Base-by-base conservation (phyloP, 2,113 vertebrate species). In the Trematocara nigrifrons region DNA sequence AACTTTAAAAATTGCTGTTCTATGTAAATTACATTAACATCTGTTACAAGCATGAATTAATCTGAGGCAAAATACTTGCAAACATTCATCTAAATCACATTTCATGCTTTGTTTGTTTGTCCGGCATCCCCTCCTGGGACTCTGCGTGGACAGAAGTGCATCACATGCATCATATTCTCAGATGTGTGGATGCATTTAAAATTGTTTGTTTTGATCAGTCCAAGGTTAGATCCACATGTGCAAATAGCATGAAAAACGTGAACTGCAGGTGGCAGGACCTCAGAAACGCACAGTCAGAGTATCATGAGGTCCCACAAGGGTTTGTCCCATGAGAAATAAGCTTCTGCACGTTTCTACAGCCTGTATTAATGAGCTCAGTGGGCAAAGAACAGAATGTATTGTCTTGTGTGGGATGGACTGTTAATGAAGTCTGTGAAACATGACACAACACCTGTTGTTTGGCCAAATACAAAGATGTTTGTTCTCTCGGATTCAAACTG, bases 371-470 rank as follows among this genome's bases (percentile, higher is more conserved):
- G 89, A 92, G 85, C 77, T 49, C 52, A 35, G 87, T 47, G 64
- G 57, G 82, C 84, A 90, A 87, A 83, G 79, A 89, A 87, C 85
- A 81, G 31, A 87, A 85, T 84, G 91, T 52, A 89, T 90, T 94
- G 89, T 92, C 87, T 80, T 82, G 89, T 89, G 89, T 92, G 88
- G 86, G 89, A 89, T 49, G 86, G 52, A 74, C 61, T 80, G 82
- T 82, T 92, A 86, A 91, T 88, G 91, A 90, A 79, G 87, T 54
- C 85, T 81, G 79, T 89, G 89, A 93, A 94, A 93, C 89, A 85
- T 86, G 90, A 93, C 89, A 92, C 93, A 86, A 91, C 95, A 94
- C 94, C 94, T 95, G 92, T 71, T 93, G 91, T 92, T 89, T 85
- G 80, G 64, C 26, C 42, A n/a, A 64, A 91, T 57, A 94, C 87